Evolutionary conservation across 2,113 vertebrate genomes (phyloP).

Genomic region (Rhombomys opimus): DNA sequence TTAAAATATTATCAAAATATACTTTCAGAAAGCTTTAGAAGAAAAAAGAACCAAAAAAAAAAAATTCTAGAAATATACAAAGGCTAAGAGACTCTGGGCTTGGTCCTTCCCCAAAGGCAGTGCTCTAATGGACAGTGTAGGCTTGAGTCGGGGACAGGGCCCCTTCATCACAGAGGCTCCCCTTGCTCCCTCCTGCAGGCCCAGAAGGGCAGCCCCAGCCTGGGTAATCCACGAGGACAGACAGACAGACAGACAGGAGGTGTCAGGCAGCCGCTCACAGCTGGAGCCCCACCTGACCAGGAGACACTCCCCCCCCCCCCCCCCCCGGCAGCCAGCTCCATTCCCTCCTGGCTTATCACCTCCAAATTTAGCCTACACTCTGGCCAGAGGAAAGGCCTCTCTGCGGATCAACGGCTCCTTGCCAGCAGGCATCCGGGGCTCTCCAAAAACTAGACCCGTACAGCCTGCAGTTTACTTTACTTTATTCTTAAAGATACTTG

Average conservation of each 20-base stretch:
- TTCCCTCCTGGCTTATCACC: conserved; percentile 68
- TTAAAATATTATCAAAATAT: neutral
- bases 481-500: neutral
- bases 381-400: conserved; percentile 58
- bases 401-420: neutral
- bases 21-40: neutral
- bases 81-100: neutral
- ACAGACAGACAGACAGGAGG: neutral
- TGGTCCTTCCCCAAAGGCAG: neutral
- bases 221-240: conserved; percentile 25
- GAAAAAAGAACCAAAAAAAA: neutral
- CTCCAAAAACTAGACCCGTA: neutral
- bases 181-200: neutral
- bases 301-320: conserved; percentile 48
- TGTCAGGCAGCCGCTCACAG: conserved; percentile 66
- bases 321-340: conserved; percentile 32
- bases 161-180: neutral
- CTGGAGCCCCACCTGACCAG: conserved; percentile 69
- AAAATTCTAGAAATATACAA: neutral
- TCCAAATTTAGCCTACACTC: conserved; percentile 73
- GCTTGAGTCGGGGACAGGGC: no score
- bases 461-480: neutral
- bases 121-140: neutral
- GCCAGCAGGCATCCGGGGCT: neutral
- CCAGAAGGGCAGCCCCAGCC: conserved; percentile 7